Conservation (phyloP, 2,113 vertebrate genomes). For the Marmota monax region DNA sequence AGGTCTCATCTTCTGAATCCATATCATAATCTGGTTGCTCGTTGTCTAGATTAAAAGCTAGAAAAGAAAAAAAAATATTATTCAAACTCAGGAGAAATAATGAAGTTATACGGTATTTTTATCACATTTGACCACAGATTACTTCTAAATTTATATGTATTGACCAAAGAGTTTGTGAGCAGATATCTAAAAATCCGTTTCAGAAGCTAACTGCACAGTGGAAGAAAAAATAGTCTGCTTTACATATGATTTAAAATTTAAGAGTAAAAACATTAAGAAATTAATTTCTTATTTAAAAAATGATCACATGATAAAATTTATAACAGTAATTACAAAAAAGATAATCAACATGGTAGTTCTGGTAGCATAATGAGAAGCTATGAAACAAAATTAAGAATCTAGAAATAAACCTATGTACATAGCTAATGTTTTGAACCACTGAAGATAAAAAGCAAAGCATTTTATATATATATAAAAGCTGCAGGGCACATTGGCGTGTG, state of each 20-base stretch:
- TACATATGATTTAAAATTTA: slow-evolving; percentile 30
- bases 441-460: slow-evolving; percentile 5
- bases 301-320: slow-evolving; percentile 25
- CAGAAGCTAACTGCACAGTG: not conserved
- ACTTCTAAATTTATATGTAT: slow-evolving; percentile 9
- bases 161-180: not conserved
- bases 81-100: slow-evolving; percentile 74
- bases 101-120: not conserved
- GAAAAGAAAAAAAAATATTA: slow-evolving; percentile 60
- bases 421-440: not conserved
- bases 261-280: slow-evolving; percentile 49
- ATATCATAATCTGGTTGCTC: slow-evolving; percentile 97
- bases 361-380: slow-evolving; percentile 3
- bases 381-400: slow-evolving; percentile 25
- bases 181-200: slow-evolving; percentile 51
- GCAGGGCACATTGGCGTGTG: too few relatives aligned
- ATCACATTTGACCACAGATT: not conserved
- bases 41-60: slow-evolving; percentile 95
- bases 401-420: slow-evolving; percentile 13
- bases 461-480: too few relatives aligned
- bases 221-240: slow-evolving; percentile 26
- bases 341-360: not conserved
- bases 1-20: slow-evolving; percentile 97
- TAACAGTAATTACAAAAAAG: slow-evolving; percentile 34
- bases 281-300: slow-evolving; percentile 48